Evolutionary conservation across 2,888 invertebrate genomes (phyloP).

Genomic region (Digitonthophagus gazella): DNA sequence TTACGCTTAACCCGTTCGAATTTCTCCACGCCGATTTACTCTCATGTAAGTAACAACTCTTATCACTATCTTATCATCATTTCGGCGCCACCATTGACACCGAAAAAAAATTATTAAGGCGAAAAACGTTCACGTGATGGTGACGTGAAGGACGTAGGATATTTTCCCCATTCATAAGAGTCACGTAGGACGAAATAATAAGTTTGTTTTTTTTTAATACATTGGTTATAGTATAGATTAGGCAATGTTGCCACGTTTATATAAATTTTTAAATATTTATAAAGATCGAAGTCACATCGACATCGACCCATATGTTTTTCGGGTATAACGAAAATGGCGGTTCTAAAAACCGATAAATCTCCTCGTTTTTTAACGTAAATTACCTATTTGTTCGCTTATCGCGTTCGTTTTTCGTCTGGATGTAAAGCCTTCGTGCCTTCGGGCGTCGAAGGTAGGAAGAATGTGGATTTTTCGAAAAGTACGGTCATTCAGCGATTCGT

Average conservation of each 20-base stretch:
- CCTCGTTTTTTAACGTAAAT: background rate
- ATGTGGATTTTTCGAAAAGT: conserved; percentile 43
- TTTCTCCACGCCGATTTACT: no score
- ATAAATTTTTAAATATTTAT: no score
- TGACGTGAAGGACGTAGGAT: background rate
- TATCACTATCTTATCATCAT: no score
- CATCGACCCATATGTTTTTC: background rate
- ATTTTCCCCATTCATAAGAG: background rate
- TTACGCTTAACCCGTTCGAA: background rate
- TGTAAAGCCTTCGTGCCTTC: background rate
- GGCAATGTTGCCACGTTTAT: no score
- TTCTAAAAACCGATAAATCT: background rate
- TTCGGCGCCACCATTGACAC: conserved; percentile 32
- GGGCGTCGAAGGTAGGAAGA: conserved; percentile 1
- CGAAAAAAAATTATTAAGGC: background rate
- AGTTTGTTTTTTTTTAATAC: background rate
- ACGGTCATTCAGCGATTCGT: conserved; percentile 54
- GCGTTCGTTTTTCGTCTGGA: conserved; percentile 40
- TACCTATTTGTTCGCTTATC: no score
- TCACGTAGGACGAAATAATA: background rate
- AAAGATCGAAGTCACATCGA: background rate
- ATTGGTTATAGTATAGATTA: no score
- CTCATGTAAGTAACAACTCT: background rate
- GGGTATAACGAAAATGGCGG: no score
- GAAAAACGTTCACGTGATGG: background rate